Conservation (phyloP, 2,113 vertebrate species). For the Apteryx owenii region DNA sequence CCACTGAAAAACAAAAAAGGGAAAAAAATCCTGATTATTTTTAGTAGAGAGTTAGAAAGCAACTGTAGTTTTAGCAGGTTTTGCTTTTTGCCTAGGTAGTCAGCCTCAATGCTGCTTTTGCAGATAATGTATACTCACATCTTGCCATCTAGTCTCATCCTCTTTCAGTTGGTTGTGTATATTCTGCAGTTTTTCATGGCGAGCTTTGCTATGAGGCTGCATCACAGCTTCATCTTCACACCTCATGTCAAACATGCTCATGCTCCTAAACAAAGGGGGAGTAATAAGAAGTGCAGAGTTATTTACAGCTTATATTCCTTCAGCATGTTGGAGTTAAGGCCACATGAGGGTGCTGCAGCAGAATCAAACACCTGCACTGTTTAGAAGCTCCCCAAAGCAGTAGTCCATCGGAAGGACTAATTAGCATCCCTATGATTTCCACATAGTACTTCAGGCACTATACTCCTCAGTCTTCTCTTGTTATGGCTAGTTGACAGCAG, state of each 20-base stretch:
- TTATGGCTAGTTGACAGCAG: background rate
- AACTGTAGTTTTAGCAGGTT: background rate
- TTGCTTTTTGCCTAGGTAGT: background rate
- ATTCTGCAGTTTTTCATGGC: slow-evolving; percentile 91
- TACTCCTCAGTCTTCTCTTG: slow-evolving; percentile 15
- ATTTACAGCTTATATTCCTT: background rate
- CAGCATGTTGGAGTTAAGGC: background rate
- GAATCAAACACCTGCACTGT: background rate
- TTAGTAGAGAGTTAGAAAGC: background rate
- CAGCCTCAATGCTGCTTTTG: background rate
- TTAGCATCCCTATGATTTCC: background rate
- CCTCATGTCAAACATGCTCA: slow-evolving; percentile 97
- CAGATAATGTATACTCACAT: slow-evolving; percentile 81
- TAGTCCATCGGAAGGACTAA: background rate
- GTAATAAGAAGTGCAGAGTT: background rate
- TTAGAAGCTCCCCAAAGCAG: background rate
- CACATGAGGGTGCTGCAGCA: slow-evolving; percentile 65
- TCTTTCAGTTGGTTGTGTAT: slow-evolving; percentile 91
- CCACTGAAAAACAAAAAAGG: no score
- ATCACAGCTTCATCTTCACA: slow-evolving; percentile 84
- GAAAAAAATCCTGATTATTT: background rate
- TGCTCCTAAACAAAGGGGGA: slow-evolving; percentile 79
- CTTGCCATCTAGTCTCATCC: slow-evolving; percentile 96
- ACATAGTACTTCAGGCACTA: background rate
- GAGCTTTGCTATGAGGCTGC: slow-evolving; percentile 90